phyloP scores from a whole-genome alignment of 2,113 vertebrate species.

The Arvicanthis niloticus region DNA sequence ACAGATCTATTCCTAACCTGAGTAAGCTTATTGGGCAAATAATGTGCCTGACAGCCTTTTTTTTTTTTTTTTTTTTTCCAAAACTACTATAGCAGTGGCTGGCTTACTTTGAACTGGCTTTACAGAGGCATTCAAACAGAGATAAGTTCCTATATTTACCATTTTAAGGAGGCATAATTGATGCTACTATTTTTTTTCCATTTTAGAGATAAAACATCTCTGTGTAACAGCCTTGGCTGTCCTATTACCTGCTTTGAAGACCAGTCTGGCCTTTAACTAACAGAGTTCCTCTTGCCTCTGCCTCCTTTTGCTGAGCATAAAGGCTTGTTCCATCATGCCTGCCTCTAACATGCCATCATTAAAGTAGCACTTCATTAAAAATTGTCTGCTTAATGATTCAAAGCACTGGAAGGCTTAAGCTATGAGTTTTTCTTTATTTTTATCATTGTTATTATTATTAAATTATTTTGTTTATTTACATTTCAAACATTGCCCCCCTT shows the following conservation, averaged over 20 bases:
- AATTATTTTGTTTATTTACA: no score
- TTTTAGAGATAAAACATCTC: background rate
- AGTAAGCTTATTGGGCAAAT: background rate
- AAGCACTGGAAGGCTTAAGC: background rate
- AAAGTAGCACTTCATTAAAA: background rate
- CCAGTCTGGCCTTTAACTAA: background rate
- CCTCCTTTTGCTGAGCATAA: background rate
- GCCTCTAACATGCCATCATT: background rate
- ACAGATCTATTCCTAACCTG: background rate
- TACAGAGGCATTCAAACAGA: background rate
- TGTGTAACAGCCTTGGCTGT: background rate
- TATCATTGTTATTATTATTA: background rate
- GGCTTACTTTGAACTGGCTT: background rate
- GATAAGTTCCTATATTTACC: background rate
- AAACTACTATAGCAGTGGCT: background rate
- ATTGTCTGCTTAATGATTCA: background rate
- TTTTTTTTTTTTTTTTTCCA: background rate
- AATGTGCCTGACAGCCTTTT: background rate
- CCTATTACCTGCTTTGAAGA: background rate
- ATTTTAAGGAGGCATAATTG: background rate
- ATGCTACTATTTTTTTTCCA: background rate
- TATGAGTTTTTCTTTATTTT: background rate
- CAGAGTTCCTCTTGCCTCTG: background rate
- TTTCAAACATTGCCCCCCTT: no score
- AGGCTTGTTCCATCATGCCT: background rate